Percentiles rank a stretch among this genome's conserved stretches.
Conservation (phyloP, 2,888 invertebrate species). For the Dromius quadrimaculatus region DNA sequence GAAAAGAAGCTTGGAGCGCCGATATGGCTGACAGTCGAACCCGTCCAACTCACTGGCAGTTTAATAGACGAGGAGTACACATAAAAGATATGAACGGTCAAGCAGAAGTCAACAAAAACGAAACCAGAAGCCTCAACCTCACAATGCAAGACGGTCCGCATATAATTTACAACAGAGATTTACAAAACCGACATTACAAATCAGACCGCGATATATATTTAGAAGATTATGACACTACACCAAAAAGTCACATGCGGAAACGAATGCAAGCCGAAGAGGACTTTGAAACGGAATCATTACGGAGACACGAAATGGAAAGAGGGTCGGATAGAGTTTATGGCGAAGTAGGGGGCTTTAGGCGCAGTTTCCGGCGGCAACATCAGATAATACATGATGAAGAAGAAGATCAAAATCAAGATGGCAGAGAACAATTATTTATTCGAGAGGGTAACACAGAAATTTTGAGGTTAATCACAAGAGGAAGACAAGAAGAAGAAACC, state of each 20-base stretch:
- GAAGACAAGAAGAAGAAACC: slow-evolving; percentile 69
- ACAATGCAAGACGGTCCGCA: slow-evolving; percentile 69
- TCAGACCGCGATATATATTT: slow-evolving; percentile 66
- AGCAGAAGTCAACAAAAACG: slow-evolving; percentile 32
- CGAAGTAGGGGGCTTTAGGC: slow-evolving; percentile 58
- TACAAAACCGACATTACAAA: slow-evolving; percentile 62
- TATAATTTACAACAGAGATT: slow-evolving; percentile 71
- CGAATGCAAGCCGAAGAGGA: slow-evolving; percentile 66
- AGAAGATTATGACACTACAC: slow-evolving; percentile 72
- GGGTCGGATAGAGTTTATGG: slow-evolving; percentile 75
- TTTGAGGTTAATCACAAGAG: slow-evolving; percentile 81
- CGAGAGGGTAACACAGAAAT: slow-evolving; percentile 90
- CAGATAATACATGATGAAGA: slow-evolving; percentile 61
- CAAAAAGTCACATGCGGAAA: slow-evolving; percentile 69
- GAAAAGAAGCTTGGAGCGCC: slow-evolving; percentile 89
- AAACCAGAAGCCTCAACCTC: slow-evolving; percentile 43
- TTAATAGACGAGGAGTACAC: slow-evolving; percentile 75
- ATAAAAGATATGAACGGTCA: slow-evolving; percentile 64
- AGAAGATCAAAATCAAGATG: slow-evolving; percentile 58
- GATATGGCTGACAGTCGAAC: slow-evolving; percentile 77
- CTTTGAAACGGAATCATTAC: slow-evolving; percentile 78
- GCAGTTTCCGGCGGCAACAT: slow-evolving; percentile 58
- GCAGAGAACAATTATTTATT: slow-evolving; percentile 81
- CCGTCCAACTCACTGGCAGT: slow-evolving; percentile 80
- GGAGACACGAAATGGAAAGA: slow-evolving; percentile 82